Evolutionary conservation across 2,888 invertebrate species (phyloP), one percentile per base, ranked within the genome.

Genomic region (Hirtodrosophila trivittata): DNA sequence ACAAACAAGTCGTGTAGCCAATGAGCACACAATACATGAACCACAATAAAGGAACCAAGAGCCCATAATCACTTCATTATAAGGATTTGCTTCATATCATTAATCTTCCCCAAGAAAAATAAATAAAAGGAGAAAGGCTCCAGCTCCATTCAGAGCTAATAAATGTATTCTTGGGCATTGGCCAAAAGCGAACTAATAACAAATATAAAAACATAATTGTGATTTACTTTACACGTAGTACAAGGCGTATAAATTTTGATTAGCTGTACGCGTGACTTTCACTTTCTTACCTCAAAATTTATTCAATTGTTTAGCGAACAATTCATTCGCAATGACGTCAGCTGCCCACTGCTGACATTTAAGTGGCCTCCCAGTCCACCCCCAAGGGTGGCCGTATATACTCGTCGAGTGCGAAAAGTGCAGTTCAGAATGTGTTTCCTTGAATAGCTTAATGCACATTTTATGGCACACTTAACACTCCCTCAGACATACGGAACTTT

Each of bases 51-150:
- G 51, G 64, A 55, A 64, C 55, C 46, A 50, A 60, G 25, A 28
- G 39, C 45, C 18, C 18, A 57, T 73, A 75, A 74, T 71, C 76
- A 78, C 74, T 80, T 80, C 68, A 80, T 78, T 76, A 77, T 81
- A 62, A 52, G 72, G 60, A 66, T 58, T 66, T 41, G n/a, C 52
- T 56, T 42, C 42, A 50, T 62, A 78, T 78, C 78, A 80, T 80
- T 80, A 80, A 80, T 80, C 78, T 78, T 82, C 46, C 42, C 10
- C 32, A 6, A 6, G 25, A 25, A 28, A 18, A 16, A 47, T 32
- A 18, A 25, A 30, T 9, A 12, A 28, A n/a, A 14, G 30, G 50
- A 28, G 50, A 45, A 37, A 30, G 37, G 43, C 33, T 59, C 43
- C 13, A 69, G 43, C 33, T 59, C 43, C 13, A 69, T 59, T 64